These are phyloP conservation scores for Varecia variegata DNA, from an alignment of 2,797 vertebrate species.

Conservation along the genomic window DNA sequence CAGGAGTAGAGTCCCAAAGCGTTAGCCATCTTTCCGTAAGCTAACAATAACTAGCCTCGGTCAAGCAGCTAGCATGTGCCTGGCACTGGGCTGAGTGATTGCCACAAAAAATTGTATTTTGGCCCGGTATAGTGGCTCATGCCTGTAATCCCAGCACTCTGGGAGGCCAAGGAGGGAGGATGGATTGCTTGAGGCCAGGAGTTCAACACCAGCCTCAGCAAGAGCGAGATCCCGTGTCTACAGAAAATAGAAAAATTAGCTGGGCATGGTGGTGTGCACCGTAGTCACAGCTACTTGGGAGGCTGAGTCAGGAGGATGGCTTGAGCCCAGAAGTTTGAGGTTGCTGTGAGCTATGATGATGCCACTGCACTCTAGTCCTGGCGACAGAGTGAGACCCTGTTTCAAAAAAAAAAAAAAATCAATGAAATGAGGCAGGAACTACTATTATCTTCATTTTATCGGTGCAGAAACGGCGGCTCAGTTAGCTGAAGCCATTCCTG, in stretches of 20 bases:
- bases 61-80: not conserved
- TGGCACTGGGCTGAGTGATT: not conserved
- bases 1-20: not conserved
- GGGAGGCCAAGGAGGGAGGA: not conserved
- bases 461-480: not conserved
- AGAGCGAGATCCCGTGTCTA: not conserved
- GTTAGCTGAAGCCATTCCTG: not conserved
- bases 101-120: not conserved
- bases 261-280: fast-evolving
- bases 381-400: not conserved
- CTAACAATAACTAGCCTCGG: not conserved
- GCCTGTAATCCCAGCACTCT: not conserved
- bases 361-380: not conserved
- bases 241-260: not conserved
- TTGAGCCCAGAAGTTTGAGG: not conserved
- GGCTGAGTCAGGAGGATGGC: not conserved
- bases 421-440: not conserved
- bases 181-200: not conserved
- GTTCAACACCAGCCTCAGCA: not conserved
- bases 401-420: not conserved
- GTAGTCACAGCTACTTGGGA: not conserved
- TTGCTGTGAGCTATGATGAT: not conserved
- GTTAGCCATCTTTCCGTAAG: not conserved
- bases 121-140: not conserved
- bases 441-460: not conserved